A percentile compares a stretch with the other conserved stretches of the same genome.
Evolutionary conservation across 2,113 vertebrate species (phyloP).

Genomic region (Callospermophilus lateralis): DNA sequence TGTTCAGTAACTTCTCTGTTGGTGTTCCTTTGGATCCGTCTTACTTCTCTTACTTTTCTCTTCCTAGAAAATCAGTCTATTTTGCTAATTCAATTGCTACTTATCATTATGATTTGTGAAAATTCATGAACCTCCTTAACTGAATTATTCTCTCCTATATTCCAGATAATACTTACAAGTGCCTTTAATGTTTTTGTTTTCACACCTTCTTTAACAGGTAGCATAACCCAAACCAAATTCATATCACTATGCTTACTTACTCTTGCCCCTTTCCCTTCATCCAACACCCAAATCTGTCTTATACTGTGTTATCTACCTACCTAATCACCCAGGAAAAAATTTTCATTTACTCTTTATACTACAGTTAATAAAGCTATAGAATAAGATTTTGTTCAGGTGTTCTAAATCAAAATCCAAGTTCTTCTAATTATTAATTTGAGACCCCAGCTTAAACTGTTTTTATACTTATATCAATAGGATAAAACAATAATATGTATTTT

Average conservation of each 20-base stretch:
- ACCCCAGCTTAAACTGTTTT: background rate
- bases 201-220: background rate
- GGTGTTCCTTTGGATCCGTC: background rate
- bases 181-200: background rate
- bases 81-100: background rate
- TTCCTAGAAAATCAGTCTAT: background rate
- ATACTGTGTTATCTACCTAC: background rate
- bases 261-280: background rate
- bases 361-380: background rate
- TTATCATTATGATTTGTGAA: background rate
- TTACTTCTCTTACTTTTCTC: background rate
- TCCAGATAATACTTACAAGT: background rate
- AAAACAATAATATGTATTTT: background rate
- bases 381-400: background rate
- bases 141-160: constrained; percentile 14
- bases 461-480: background rate
- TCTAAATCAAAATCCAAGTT: constrained; percentile 11
- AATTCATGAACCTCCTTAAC: background rate
- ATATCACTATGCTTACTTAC: background rate
- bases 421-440: constrained; percentile 25
- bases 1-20: background rate
- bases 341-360: constrained; percentile 24
- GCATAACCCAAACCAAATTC: background rate
- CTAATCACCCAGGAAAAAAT: background rate
- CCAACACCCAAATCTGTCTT: background rate